Evolutionary conservation across 2,797 vertebrate species (phyloP).

Genomic region (Lepidocolaptes lacrymiger): DNA sequence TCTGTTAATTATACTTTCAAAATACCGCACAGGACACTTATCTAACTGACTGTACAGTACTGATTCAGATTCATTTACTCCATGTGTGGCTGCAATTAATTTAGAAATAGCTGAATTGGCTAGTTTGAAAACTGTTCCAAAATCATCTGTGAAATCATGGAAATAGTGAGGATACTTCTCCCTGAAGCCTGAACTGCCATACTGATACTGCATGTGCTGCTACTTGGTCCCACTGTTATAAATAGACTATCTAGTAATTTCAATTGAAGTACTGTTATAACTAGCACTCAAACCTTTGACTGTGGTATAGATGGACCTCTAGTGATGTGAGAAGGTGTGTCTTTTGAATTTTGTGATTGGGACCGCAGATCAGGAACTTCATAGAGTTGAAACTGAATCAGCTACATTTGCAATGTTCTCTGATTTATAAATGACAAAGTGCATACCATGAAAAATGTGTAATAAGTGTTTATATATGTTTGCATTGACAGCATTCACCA

Average conservation of each 20-base stretch:
- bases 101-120: slow-evolving; percentile 8
- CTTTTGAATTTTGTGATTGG: not conserved
- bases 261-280: not conserved
- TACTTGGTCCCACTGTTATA: not conserved
- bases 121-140: not conserved
- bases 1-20: slow-evolving; percentile 31
- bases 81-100: not conserved
- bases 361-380: not conserved
- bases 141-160: not conserved
- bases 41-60: not conserved
- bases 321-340: not conserved
- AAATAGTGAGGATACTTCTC: not conserved
- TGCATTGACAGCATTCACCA: not conserved
- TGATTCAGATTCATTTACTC: slow-evolving; percentile 12
- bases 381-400: not conserved
- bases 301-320: not conserved
- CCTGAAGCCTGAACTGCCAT: not conserved
- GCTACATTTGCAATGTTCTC: not conserved
- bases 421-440: not conserved
- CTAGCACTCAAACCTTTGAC: not conserved
- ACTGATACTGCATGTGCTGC: not conserved
- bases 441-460: not conserved
- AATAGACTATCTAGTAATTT: not conserved
- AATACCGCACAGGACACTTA: not conserved
- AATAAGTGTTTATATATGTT: not conserved